phyloP scores from a whole-genome alignment of 2,797 vertebrate species.

The Alcedo atthis region DNA sequence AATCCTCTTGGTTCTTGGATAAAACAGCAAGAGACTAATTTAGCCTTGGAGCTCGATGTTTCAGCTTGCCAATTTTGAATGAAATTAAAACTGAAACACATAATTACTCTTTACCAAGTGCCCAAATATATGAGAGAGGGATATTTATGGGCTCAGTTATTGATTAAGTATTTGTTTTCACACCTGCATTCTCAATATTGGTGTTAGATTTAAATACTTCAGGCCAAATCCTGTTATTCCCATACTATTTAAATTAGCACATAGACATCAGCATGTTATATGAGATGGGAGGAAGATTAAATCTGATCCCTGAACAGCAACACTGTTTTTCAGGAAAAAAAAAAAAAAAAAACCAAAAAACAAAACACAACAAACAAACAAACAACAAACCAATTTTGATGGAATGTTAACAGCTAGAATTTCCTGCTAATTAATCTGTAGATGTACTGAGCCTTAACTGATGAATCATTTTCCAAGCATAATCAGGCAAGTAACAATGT shows the following conservation, averaged over 20 bases:
- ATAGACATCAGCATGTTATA: not conserved
- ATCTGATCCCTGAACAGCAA: not conserved
- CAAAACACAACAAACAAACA: too few relatives aligned
- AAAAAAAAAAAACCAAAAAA: too few relatives aligned
- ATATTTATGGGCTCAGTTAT: not conserved
- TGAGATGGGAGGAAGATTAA: not conserved
- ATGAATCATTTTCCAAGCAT: not conserved
- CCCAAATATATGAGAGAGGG: not conserved
- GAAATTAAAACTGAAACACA: slow-evolving; percentile 35
- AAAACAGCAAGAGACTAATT: slow-evolving; percentile 58
- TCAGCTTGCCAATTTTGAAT: slow-evolving; percentile 28
- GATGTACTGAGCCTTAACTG: slow-evolving; percentile 1
- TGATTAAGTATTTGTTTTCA: slow-evolving; percentile 17
- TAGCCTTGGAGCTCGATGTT: slow-evolving; percentile 24
- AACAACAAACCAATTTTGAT: not conserved
- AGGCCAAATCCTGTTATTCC: not conserved
- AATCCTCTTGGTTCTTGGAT: slow-evolving; percentile 17
- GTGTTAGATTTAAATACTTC: not conserved
- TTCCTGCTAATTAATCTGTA: slow-evolving; percentile 23
- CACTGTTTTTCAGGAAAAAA: not conserved
- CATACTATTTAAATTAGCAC: not conserved
- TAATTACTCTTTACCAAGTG: slow-evolving; percentile 32
- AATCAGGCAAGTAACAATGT: not conserved
- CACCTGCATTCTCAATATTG: not conserved
- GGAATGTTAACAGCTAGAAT: not conserved